Evolutionary conservation across 23 tunicate species (phyloP).

Genomic region (Halocynthia roretzi): DNA sequence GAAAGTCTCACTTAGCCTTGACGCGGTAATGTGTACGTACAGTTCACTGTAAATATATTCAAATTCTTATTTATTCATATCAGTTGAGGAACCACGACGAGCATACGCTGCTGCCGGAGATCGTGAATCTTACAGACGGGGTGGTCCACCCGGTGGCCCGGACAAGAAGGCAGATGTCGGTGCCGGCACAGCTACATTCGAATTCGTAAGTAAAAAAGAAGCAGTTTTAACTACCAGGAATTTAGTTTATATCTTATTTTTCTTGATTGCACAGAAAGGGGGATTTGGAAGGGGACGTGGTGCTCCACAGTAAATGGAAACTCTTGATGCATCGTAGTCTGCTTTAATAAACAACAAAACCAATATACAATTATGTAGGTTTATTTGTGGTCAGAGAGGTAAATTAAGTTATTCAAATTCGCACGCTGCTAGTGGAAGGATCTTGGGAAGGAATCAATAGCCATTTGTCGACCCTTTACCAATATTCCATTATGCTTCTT

Average conservation of each 20-base stretch:
- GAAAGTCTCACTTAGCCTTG: too few species aligned
- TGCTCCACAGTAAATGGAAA: conserved; percentile 24
- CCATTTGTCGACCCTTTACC: too few species aligned
- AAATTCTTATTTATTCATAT: neutral
- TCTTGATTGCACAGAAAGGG: conserved; percentile 19
- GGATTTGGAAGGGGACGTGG: conserved; percentile 96
- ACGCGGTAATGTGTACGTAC: too few species aligned
- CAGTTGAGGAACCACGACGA: conserved; percentile 68
- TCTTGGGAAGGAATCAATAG: too few species aligned
- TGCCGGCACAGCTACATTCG: conserved; percentile 70
- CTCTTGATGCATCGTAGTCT: neutral
- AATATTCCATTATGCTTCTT: too few species aligned
- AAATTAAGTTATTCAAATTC: too few species aligned
- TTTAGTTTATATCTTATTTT: too few species aligned
- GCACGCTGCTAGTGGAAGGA: too few species aligned
- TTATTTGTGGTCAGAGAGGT: too few species aligned
- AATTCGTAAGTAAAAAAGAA: conserved; percentile 30
- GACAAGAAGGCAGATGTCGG: conserved; percentile 99
- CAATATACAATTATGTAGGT: too few species aligned
- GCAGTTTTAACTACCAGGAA: too few species aligned
- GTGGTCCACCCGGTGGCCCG: conserved; percentile 37
- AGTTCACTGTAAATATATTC: too few species aligned
- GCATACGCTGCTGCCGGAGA: conserved; percentile 67
- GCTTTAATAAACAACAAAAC: conserved; percentile 2
- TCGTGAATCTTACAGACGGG: conserved; percentile 88